Percentiles rank a stretch among this genome's conserved stretches.
Evolutionary conservation across 2,113 vertebrate species (phyloP).

Genomic region (Cavia porcellus): DNA sequence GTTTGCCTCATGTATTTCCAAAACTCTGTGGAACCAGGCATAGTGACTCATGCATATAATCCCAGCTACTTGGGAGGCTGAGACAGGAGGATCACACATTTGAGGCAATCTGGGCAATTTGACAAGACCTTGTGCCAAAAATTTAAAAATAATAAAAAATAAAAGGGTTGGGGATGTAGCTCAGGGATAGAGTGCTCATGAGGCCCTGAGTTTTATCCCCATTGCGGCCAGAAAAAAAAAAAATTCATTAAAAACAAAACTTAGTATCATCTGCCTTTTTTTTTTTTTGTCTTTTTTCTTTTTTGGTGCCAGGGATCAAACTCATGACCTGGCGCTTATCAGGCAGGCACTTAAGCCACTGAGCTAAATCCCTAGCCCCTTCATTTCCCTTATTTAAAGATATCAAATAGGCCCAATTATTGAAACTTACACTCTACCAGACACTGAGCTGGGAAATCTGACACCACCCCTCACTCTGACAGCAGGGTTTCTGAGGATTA

Average conservation of each 20-base stretch:
- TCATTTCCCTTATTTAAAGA: neutral
- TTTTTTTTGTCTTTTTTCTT: too few relatives aligned
- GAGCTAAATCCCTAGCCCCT: too few relatives aligned
- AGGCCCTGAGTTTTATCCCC: neutral
- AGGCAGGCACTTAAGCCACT: too few relatives aligned
- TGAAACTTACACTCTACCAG: neutral
- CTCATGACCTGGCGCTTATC: too few relatives aligned
- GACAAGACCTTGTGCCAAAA: neutral
- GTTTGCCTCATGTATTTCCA: neutral
- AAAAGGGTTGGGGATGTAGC: neutral
- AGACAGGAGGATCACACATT: neutral
- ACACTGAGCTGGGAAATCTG: neutral
- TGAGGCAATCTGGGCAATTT: neutral
- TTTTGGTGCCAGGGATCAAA: too few relatives aligned
- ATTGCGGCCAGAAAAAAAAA: neutral
- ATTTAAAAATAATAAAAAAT: neutral
- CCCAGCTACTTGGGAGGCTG: neutral
- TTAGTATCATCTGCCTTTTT: neutral
- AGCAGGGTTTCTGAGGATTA: neutral
- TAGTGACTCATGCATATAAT: neutral
- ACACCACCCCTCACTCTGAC: neutral
- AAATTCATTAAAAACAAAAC: constrained; percentile 25
- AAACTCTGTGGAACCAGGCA: neutral
- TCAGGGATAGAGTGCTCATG: neutral
- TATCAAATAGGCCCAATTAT: neutral